Base-by-base conservation (phyloP, 2,888 invertebrate genomes). In the Lasioglossum figueresi region DNA sequence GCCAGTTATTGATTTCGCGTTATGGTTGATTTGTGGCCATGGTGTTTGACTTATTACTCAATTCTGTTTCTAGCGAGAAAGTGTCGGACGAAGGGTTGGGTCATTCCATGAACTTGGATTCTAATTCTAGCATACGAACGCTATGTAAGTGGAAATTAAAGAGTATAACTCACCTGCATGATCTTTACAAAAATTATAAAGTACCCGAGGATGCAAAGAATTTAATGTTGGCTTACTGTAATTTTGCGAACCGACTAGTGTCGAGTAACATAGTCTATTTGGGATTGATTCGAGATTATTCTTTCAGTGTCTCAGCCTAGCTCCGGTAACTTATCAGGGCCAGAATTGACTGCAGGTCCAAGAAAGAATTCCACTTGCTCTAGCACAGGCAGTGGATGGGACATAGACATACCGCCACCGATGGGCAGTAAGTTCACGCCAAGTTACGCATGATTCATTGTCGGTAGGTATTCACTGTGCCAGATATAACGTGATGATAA, bases 281-380 rank as follows among this genome's bases (percentile, higher is more conserved):
- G 4, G 12, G 56, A 56, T 12, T n/a, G n/a, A 56, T 56, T n/a
- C 3, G 12, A n/a, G n/a, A 63, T 63, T 6, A 16, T 63, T 59
- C 68, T 86, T 89, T 40, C 79, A 94, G 94, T 91, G 43, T 94
- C 94, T 4, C 92, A 90, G 48, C 92, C 93, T 19, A 93, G 93
- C 80, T 93, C 94, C 2, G 93, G 92, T n/a, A 94, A 94, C 83
- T 85, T 93, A 14, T 94, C 94, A 14, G 92, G 93, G n/a, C 93
- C 92, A 40, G 93, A 92, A 80, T 87, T 93, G 10, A 91, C 87
- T 75, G 88, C 92, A 0, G 91, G 91, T 68, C 85, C 82, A 45
- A 91, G 93, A 56, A 95, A 94, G 81, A 94, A 88, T 87, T 95
- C 94, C 16, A 92, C 92, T 37, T 93, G 93, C 81, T 94, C 95